A percentile compares a stretch with the other conserved stretches of the same genome.
These are phyloP conservation scores for Knipowitschia caucasica DNA, from an alignment of 2,797 vertebrate genomes.

Conservation along the genomic window DNA sequence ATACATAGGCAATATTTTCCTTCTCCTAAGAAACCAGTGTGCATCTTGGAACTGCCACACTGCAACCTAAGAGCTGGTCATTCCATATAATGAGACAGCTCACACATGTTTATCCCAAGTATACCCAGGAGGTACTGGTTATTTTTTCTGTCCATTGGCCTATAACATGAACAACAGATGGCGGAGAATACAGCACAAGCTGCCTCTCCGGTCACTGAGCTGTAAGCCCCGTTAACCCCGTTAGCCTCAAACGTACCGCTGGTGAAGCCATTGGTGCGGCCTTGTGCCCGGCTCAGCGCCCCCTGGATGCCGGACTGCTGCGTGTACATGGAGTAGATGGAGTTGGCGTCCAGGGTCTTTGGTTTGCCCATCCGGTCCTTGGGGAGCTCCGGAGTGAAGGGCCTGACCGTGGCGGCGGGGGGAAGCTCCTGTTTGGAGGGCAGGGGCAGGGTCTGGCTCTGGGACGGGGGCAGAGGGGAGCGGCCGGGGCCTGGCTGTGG, in stretches of 20 bases:
- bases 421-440: constrained; percentile 87
- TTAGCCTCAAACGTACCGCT: constrained; percentile 71
- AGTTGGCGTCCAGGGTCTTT: constrained; percentile 86
- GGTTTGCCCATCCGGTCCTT: constrained; percentile 89
- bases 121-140: not conserved
- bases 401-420: constrained; percentile 88
- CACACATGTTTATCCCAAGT: too few relatives aligned
- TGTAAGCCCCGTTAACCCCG: constrained; percentile 9
- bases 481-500: constrained; percentile 57
- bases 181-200: constrained; percentile 11
- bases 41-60: too few relatives aligned
- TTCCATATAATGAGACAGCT: too few relatives aligned
- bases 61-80: too few relatives aligned
- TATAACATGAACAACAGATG: constrained; percentile 29
- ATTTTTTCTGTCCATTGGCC: not conserved
- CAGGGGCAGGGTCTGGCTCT: constrained; percentile 76
- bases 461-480: constrained; percentile 61
- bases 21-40: too few relatives aligned
- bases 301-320: constrained; percentile 83
- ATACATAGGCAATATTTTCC: too few relatives aligned
- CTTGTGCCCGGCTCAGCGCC: constrained; percentile 76
- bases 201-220: constrained; percentile 19
- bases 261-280: constrained; percentile 79
- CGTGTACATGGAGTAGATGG: constrained; percentile 97
- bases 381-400: constrained; percentile 90